Evolutionary conservation across 2,888 invertebrate genomes (phyloP).

Genomic region (Microctonus aethiopoides): DNA sequence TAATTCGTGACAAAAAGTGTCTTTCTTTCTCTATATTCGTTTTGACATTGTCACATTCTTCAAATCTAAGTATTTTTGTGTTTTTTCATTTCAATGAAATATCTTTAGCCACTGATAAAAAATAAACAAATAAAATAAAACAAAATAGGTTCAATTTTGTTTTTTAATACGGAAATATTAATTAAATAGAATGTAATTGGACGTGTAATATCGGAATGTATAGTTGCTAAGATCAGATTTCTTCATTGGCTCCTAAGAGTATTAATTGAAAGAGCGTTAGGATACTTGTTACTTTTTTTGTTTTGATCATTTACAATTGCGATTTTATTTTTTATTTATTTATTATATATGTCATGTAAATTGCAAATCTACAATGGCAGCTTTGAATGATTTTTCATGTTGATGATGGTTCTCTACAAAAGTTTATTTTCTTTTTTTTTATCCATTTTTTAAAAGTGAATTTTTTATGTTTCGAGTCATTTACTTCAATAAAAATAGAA

Average conservation of each 20-base stretch:
- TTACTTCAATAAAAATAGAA: neutral
- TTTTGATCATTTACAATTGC: constrained; percentile 36
- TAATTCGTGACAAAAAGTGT: too few relatives aligned
- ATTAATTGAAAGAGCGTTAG: neutral
- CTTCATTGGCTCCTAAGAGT: constrained; percentile 34
- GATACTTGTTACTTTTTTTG: constrained; percentile 35
- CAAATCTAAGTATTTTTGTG: neutral
- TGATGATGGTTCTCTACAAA: constrained; percentile 16
- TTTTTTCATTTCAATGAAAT: neutral
- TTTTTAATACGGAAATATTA: constrained; percentile 50
- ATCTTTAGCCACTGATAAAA: neutral
- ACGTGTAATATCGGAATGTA: constrained; percentile 61
- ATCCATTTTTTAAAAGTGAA: neutral
- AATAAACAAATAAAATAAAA: neutral
- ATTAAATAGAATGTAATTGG: constrained; percentile 62
- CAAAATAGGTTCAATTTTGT: neutral
- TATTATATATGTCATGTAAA: constrained; percentile 34
- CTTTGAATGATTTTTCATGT: constrained; percentile 26
- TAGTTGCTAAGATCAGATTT: constrained; percentile 47
- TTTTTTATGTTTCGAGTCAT: neutral
- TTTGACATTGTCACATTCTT: neutral
- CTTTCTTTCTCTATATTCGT: too few relatives aligned
- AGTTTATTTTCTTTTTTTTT: constrained; percentile 26
- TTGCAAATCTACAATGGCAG: constrained; percentile 50
- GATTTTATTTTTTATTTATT: constrained; percentile 29